Conservation (phyloP, 1,140 invertebrate genomes). For the Drosophila virilis region DNA sequence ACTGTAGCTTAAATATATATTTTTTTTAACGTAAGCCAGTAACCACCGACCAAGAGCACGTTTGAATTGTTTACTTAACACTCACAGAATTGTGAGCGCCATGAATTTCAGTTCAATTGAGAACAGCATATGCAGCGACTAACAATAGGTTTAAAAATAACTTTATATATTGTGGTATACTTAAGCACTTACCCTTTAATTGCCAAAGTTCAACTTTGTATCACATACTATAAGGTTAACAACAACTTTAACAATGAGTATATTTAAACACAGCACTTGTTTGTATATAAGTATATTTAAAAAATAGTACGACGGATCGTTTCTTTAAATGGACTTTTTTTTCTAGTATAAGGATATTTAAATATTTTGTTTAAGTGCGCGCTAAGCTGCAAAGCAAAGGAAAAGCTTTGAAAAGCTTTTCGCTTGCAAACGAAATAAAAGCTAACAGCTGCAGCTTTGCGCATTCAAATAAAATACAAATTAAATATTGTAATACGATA, state of each 20-base stretch:
- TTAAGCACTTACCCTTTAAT: slow-evolving; percentile 4
- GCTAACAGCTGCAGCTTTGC: slow-evolving; percentile 51
- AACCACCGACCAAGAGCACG: slow-evolving; percentile 7
- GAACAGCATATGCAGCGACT: background rate
- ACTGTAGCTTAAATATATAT: background rate
- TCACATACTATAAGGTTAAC: background rate
- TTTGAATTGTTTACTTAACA: slow-evolving; percentile 13
- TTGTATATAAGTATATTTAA: background rate
- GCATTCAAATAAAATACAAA: slow-evolving; percentile 21
- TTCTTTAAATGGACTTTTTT: slow-evolving; percentile 5
- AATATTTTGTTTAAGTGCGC: slow-evolving; percentile 26
- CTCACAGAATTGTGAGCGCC: background rate
- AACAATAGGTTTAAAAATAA: background rate
- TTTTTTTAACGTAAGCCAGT: slow-evolving; percentile 5
- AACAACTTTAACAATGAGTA: background rate
- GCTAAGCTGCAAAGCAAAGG: slow-evolving; percentile 31
- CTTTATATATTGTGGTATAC: background rate
- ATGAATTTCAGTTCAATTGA: background rate
- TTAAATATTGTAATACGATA: background rate
- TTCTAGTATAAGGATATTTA: slow-evolving; percentile 1
- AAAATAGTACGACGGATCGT: slow-evolving; percentile 18
- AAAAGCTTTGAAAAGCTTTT: slow-evolving; percentile 52
- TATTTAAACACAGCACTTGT: slow-evolving; percentile 4
- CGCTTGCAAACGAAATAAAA: slow-evolving; percentile 23
- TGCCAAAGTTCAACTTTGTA: background rate